These are phyloP conservation scores for Escarpia spicata DNA, from an alignment of 2,888 invertebrate genomes.

Conservation along the genomic window DNA sequence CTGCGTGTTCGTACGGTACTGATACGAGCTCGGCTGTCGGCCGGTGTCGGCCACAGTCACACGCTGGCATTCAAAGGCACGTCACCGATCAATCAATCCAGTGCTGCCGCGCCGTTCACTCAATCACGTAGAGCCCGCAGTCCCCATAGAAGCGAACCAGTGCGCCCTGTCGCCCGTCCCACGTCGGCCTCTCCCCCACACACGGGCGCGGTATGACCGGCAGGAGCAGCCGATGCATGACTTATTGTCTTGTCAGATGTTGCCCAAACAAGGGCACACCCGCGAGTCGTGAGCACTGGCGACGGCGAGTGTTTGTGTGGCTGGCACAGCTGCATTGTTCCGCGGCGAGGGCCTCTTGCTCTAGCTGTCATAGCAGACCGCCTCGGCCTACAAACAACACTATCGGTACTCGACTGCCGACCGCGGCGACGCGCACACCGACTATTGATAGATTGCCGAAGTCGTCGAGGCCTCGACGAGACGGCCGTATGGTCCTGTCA, in stretches of 20 bases:
- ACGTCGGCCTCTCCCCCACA: not conserved
- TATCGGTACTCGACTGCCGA: not conserved
- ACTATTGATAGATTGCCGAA: not conserved
- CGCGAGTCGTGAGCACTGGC: not conserved
- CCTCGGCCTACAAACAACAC: not conserved
- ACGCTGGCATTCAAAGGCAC: not conserved
- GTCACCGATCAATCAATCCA: not conserved
- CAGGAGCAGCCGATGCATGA: not conserved
- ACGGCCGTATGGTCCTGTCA: not conserved
- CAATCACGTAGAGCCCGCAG: not conserved
- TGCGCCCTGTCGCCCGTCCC: not conserved
- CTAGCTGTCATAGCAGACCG: not conserved
- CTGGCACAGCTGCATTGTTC: not conserved
- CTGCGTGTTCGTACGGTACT: not conserved
- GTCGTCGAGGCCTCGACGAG: not conserved
- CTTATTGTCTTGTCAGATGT: conserved; percentile 5
- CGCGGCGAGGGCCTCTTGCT: not conserved
- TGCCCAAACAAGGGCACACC: not conserved
- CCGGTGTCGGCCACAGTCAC: not conserved
- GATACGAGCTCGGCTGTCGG: not conserved
- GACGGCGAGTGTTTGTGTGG: not conserved
- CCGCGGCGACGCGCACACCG: not conserved
- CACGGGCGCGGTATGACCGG: not conserved
- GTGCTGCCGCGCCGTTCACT: not conserved
- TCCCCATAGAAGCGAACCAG: not conserved